Base-by-base conservation (phyloP, 2,797 vertebrate species). In the Myotis vivesi region DNA sequence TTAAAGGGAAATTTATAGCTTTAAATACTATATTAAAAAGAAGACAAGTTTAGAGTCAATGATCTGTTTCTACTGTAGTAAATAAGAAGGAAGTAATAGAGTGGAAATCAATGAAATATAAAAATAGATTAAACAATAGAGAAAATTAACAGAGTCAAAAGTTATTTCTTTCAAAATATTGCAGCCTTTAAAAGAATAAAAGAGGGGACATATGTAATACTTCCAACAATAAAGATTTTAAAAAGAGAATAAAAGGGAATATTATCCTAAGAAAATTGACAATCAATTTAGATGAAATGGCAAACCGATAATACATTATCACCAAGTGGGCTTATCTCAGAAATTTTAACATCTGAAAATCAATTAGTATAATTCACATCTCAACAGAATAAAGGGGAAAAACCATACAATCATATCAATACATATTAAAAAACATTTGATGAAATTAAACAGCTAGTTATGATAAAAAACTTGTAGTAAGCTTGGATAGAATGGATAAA, bases 91-190 rank as follows among this genome's bases (percentile, higher is more conserved):
- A 75, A 79, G 51, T 28, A 20, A 25, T 72, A 55, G n/a, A 92
- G 9, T 86, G 13, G 33, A 86, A 62, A 30, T 62, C 59, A 62
- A 16, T 62, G 59, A 62, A 62, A 62, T 30, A 62, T 62, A 30
- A 62, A 80, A 73, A 41, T 19, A 87, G 33, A 55, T 64, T 89
- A 79, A 92, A 83, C 30, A 94, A 8, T 19, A 83, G 62, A 72
- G 57, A 86, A 72, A 73, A 46, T 85, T 89, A 89, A 79, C 17
- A 33, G 87, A n/a, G 87, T 30, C 17, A 36, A 62, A 72, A 79
- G 64, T 64, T 84, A 76, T 69, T 76, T 72, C 53, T 91, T 84
- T 95, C 20, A 84, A 92, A 92, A 59, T 72, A 80, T 46, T 66
- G 36, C 17, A 57, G n/a, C 62, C 62, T 73, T 64, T 92, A 88